Base-by-base conservation (phyloP, 2,113 vertebrate species). In the Sander vitreus region DNA sequence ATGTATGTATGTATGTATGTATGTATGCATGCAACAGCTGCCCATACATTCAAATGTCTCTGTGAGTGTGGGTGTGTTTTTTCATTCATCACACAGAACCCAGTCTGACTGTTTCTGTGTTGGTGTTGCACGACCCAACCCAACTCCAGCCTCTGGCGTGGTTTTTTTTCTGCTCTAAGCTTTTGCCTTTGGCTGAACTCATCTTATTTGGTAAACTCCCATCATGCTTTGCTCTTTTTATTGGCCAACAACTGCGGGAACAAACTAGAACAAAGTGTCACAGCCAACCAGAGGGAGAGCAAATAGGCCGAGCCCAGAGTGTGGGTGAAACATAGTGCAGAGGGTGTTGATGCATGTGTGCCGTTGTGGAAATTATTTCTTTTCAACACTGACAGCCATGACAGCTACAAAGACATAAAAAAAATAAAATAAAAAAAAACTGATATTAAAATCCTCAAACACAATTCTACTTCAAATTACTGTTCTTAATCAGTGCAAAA, bases 111-210 rank as follows among this genome's bases (percentile, higher is more conserved):
- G 30, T 23, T 25, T 47, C n/a, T 54, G 23, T 27, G 27, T 14
- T 1, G 53, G 25, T 57, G 43, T 30, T n/a, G 12, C 10, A 27
- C 23, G 18, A 33, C 23, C 33, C 14, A 2, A n/a, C 66, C 11
- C 51, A 7, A 5, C 59, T 57, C n/a, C 48, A 23, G 60, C 50
- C 18, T 45, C 19, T 53, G 53, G 54, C 36, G 7, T 0, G 30
- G 1, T 11, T 64, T 54, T 53, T 33, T 64, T 75, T 58, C 43
- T 47, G 66, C 67, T 53, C 1, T 0, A 3, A 54, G 59, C 54
- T n/a, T 60, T 77, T 77, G 78, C 79, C 74, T 86, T 70, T 86
- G 79, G 84, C 79, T 82, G 84, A 86, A 86, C 84, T 58, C 6
- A 1, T 25, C 19, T 21, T 7, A 25, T 63, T 47, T 53, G 43